Base-by-base conservation (phyloP, 2,113 vertebrate genomes). In the Sinosuthora webbiana region DNA sequence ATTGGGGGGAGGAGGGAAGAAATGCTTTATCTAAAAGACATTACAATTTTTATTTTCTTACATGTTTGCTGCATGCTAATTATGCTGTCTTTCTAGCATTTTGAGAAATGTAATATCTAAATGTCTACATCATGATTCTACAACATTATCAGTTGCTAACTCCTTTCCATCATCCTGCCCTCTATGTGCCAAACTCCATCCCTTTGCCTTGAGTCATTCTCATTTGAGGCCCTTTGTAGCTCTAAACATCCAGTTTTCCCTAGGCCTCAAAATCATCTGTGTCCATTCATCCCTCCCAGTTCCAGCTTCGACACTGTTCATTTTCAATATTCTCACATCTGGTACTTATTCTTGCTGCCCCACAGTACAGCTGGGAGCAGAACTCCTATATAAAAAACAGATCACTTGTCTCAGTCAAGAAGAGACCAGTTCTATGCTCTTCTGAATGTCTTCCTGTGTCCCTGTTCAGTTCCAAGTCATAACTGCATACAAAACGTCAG, bases 1-100 rank as follows among this genome's bases (percentile, higher is more conserved):
- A 22, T 18, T 11, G 15, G 27, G 9, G 27, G 6, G 4, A 4
- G 12, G 4, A 16, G 4, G 10, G 3, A 28, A 5, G 3, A 25
- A 62, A 31, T 35, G 52, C n/a, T 91, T 71, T 60, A 33, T 33
- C 6, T 71, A 37, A 42, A 82, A 49, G 16, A 65, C 19, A 56
- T 13, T 31, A 19, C 33, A 27, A 9, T 37, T 45, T 69, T 69
- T 60, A 7, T 85, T 89, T 78, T 50, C 24, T 49, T 5, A 4
- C 23, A 2, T 83, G 25, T 68, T 50, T 83, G 79, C 52, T 89
- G 15, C 30, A 15, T 77, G n/a, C 13, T 86, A 30, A 25, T 86
- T 64, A 56, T 52, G 30, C 15, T 47, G 4, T 45, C 55, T 68
- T 62, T 74, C 41, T 57, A 53, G 42, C 23, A 52, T 67, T 85